Evolutionary conservation across 2,888 invertebrate species (phyloP), one percentile per base, ranked within the genome.

Genomic region (Drosophila paranaensis): DNA sequence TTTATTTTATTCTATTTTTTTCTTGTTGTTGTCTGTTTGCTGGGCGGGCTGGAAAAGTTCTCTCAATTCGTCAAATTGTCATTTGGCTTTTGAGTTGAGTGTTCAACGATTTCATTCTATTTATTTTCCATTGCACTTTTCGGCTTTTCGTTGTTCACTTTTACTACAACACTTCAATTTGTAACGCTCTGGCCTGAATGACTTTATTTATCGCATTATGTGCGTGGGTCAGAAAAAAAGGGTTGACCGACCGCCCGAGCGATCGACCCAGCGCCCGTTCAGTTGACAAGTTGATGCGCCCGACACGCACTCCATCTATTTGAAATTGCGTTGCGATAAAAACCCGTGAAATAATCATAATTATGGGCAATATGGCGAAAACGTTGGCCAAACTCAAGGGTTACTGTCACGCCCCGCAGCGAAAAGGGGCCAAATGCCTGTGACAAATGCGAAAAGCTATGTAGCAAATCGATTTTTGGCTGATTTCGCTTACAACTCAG

Each of bases 101-200:
- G 82, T 87, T 87, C 73, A 88, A 72, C 77, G 83, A 73, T 84
- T 88, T 90, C 71, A 81, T 85, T 80, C 67, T 79, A 79, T 89
- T 82, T 81, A 74, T 79, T 88, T 74, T 65, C 53, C 64, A 68
- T 73, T 81, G 74, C 84, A 83, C 84, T 78, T 77, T 83, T 75
- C 60, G 74, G 43, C 48, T 76, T 50, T 55, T 25, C 69, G 77
- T 51, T 77, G 79, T 73, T 73, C 83, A 77, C 57, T 80, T 80
- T 80, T 57, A 56, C 81, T 57, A 56, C 81, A 67, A 70, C 82
- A 78, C 68, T 77, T 82, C 88, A 76, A 77, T 88, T 81, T 68
- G 82, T 74, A 62, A 62, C 69, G 76, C 67, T 63, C 63, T 64
- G 51, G 43, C 61, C 62, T 74, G 50, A 81, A 75, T 71, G 68